These are phyloP conservation scores for Blomia tropicalis DNA, from an alignment of 2,888 invertebrate species.

Conservation along the genomic window DNA sequence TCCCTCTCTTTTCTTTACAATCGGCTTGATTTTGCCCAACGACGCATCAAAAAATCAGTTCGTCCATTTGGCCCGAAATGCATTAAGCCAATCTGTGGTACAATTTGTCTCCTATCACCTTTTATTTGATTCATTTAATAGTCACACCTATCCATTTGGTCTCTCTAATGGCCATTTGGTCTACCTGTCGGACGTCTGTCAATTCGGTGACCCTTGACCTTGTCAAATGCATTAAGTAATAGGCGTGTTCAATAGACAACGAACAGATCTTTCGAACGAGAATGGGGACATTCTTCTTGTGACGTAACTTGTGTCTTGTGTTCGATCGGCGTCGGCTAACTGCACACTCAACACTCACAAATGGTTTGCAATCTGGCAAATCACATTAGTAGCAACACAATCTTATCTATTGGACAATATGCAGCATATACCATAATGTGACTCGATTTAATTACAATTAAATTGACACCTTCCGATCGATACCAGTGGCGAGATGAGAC, in stretches of 20 bases:
- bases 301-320: too few relatives aligned
- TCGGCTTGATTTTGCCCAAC: neutral
- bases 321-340: too few relatives aligned
- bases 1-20: neutral
- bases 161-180: too few relatives aligned
- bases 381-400: constrained; percentile 1
- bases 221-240: too few relatives aligned
- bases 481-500: neutral
- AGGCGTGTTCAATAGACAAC: too few relatives aligned
- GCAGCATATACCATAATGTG: neutral
- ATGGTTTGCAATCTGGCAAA: neutral
- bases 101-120: neutral
- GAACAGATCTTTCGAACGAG: too few relatives aligned
- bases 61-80: neutral
- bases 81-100: neutral
- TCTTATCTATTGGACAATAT: constrained; percentile 1
- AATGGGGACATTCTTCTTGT: too few relatives aligned
- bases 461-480: constrained; percentile 3
- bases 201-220: too few relatives aligned
- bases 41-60: neutral
- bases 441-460: neutral
- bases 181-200: too few relatives aligned
- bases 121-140: neutral
- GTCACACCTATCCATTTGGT: neutral
- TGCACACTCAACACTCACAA: too few relatives aligned